phyloP scores from a whole-genome alignment of 2,888 invertebrate genomes.

The Acronicta alni region DNA sequence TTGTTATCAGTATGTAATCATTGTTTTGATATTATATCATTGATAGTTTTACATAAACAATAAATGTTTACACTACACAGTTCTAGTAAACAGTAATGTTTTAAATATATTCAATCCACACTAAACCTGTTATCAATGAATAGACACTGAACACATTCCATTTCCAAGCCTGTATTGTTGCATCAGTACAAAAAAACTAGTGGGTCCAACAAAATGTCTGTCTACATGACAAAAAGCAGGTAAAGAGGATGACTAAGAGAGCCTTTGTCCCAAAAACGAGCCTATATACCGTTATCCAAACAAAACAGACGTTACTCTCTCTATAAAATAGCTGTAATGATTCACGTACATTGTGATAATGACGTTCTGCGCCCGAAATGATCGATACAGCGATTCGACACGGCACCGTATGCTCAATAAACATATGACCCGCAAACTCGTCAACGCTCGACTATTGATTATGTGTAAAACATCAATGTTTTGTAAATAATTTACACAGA shows the following conservation, averaged over 20 bases:
- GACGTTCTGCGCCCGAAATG: slow-evolving; percentile 72
- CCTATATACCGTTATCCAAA: slow-evolving; percentile 83
- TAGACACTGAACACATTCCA: slow-evolving; percentile 36
- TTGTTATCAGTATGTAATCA: slow-evolving; percentile 37
- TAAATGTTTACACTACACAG: slow-evolving; percentile 48
- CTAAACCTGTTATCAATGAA: slow-evolving; percentile 48
- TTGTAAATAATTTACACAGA: slow-evolving; percentile 56
- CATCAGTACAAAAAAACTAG: slow-evolving; percentile 56
- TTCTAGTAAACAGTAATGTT: slow-evolving; percentile 49
- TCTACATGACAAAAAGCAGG: slow-evolving; percentile 78
- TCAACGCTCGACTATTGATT: slow-evolving; percentile 38
- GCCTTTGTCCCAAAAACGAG: slow-evolving; percentile 85
- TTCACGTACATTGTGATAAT: slow-evolving; percentile 65
- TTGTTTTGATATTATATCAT: slow-evolving; percentile 38
- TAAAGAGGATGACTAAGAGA: slow-evolving; percentile 81
- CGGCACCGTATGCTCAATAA: slow-evolving; percentile 68
- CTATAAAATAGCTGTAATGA: slow-evolving; percentile 78
- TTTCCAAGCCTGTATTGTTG: slow-evolving; percentile 45
- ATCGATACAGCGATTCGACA: slow-evolving; percentile 80
- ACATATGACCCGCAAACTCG: slow-evolving; percentile 68
- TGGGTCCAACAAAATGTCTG: slow-evolving; percentile 65
- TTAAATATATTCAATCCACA: slow-evolving; percentile 26
- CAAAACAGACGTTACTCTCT: slow-evolving; percentile 79
- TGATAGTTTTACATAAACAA: slow-evolving; percentile 45
- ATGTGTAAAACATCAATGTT: slow-evolving; percentile 44